Evolutionary conservation across 1,140 invertebrate species (phyloP), one percentile per base, ranked within the genome.

Genomic region (Tribolium madens): DNA sequence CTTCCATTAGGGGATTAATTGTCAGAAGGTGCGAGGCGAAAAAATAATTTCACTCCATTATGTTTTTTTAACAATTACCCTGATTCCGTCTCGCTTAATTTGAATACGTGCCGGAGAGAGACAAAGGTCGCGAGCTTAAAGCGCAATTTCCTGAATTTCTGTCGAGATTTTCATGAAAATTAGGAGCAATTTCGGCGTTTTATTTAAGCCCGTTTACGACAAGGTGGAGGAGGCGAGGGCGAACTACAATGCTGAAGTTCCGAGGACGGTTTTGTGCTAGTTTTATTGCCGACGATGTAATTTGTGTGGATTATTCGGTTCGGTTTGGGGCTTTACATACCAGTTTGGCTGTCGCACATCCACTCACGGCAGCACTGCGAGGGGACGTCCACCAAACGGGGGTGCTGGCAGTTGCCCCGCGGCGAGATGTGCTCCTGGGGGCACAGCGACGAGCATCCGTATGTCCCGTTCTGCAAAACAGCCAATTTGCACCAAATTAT

Each of bases 351-450:
- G 83, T 91, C 91, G 84, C 92, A 93, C 82, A 92, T 89, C 92
- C 92, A 93, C 84, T 93, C 91, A 73, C 91, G 86, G 83, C 92
- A 93, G 82, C 92, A 93, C 76, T 92, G 90, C 14, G 89, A 91
- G 5, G 89, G 88, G 12, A 93, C 87, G 70, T 91, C 87, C n/a
- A 93, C 89, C 21, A 94, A 86, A 31, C 89, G 87, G 1, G 93
- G 91, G 79, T 90, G 88, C 82, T 87, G 85, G 85, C 92, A 92
- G 42, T 87, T 86, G 42, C 87, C 87, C 18, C 85, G 85, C 3
- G 92, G 93, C 12, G 88, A 88, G 48, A 91, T 88, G 81, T 89
- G 88, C 81, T 94, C 93, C 78, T 92, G 91, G 1, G 92, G 91
- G 81, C 93, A 94, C 26, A 92, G 83, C 2, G 91, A 91, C 3